Percentiles rank a stretch among this genome's conserved stretches.
phyloP scores from a whole-genome alignment of 2,113 vertebrate species.

The Thinocorus orbignyianus region DNA sequence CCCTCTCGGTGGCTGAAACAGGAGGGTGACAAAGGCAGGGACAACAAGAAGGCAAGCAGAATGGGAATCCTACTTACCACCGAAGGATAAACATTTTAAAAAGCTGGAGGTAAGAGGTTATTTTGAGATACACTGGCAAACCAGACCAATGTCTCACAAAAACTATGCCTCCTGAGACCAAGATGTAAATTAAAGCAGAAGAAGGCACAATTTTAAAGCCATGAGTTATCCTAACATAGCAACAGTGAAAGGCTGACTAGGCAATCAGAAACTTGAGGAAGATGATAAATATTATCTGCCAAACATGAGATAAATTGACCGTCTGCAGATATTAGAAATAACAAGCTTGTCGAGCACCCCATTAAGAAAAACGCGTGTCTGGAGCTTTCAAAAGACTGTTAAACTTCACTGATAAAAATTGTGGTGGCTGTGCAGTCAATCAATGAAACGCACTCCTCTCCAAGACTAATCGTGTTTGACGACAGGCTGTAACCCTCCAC shows the following conservation, averaged over 20 bases:
- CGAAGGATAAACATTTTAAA: neutral
- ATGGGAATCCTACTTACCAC: neutral
- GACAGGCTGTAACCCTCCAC: neutral
- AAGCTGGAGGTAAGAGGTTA: neutral
- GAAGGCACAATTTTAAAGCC: neutral
- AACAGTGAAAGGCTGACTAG: neutral
- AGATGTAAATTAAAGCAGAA: neutral
- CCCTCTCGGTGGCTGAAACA: neutral
- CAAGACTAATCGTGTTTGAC: accelerated
- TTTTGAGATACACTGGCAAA: neutral
- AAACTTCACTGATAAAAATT: neutral
- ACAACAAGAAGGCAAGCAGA: accelerated
- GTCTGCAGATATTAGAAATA: neutral
- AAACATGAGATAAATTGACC: neutral
- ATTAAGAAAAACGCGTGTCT: accelerated
- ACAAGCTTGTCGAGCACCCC: neutral
- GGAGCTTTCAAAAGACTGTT: neutral
- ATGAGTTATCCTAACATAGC: neutral
- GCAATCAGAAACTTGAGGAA: neutral
- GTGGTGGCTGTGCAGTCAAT: neutral
- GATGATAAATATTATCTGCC: neutral
- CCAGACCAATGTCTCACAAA: neutral
- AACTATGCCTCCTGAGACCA: neutral
- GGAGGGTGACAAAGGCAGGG: neutral
- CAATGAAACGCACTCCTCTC: neutral